Evolutionary conservation across 2,888 invertebrate genomes (phyloP).

Genomic region (Rambutsinella grinnellia): DNA sequence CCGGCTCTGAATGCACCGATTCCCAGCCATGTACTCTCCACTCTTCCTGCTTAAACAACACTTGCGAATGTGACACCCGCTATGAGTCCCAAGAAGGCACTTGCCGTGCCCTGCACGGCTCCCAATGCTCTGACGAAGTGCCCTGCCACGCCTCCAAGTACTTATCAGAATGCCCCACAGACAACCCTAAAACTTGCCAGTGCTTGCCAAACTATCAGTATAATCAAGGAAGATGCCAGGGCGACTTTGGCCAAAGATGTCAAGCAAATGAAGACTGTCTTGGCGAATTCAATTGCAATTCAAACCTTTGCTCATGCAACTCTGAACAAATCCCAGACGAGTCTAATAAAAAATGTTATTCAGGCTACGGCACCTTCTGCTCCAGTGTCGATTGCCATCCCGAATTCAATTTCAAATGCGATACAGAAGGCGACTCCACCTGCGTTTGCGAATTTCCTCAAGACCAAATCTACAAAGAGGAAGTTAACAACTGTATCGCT

Average conservation of each 20-base stretch:
- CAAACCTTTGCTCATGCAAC: background rate
- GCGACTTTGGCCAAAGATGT: conserved; percentile 7
- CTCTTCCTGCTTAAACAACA: background rate
- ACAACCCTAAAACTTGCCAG: conserved; percentile 2
- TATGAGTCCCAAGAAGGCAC: conserved; percentile 5
- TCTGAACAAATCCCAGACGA: background rate
- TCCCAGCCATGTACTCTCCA: background rate
- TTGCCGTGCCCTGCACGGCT: conserved; percentile 16
- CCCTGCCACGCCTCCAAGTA: conserved; percentile 12
- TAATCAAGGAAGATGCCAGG: conserved; percentile 13
- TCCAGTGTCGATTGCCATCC: conserved; percentile 5
- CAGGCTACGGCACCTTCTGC: conserved; percentile 3
- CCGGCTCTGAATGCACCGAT: background rate
- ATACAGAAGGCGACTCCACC: background rate
- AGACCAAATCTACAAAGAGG: conserved; percentile 1
- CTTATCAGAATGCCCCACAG: background rate
- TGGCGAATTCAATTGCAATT: background rate
- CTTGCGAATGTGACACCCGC: conserved; percentile 8
- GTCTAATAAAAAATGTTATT: conserved; percentile 1
- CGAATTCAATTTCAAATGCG: conserved; percentile 10
- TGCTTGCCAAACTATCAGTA: conserved; percentile 11
- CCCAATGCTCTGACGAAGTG: conserved; percentile 19
- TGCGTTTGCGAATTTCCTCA: conserved; percentile 16
- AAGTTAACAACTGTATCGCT: background rate
- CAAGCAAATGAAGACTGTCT: conserved; percentile 8